Base-by-base conservation (phyloP, 2,113 vertebrate species). In the Phylloscopus trochiloides region DNA sequence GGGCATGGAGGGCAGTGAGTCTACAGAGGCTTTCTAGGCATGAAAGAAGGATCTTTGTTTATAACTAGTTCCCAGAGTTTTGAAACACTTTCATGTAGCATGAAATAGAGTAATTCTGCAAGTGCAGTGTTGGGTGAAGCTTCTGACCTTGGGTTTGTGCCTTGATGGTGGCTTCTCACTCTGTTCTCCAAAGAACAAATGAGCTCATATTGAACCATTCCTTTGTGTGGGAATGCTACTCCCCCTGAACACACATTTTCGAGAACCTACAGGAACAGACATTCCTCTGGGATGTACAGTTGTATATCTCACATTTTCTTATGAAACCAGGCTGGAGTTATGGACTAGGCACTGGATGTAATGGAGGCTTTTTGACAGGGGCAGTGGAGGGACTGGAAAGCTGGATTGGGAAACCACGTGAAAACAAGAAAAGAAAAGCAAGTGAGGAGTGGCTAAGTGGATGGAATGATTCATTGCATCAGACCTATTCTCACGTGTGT, bases 31-130 rank as follows among this genome's bases (percentile, higher is more conserved):
- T 88, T 82, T 85, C 38, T 48, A 61, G 65, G 65, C 20, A 51
- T 82, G 59, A 83, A 67, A 47, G 34, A 63, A 72, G 28, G 32
- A 26, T 78, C 16, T 66, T 74, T 1, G 1, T 75, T 67, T 63
- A 25, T 63, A 40, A 19, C 28, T 67, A 8, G 48, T 68, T 75
- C 25, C 38, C 29, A 34, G 32, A 74, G 34, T 71, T 74, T 40
- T 68, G 40, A 25, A 76, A 86, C 47, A 42, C 66, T 82, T 88
- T 31, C 36, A 34, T 0, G 0, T n/a, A 12, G 4, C 26, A 13
- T n/a, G 59, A 92, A 85, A 45, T 42, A 73, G 45, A 63, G 16
- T 48, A 36, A 22, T 91, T 88, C 32, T 0, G 3, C 17, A 47
- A 47, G 13, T 31, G 7, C 43, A 50, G 16, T n/a, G 29, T 34